A percentile compares a stretch with the other conserved stretches of the same genome.
Evolutionary conservation across 1,140 invertebrate species (phyloP).

Genomic region (Hycleus phaleratus): DNA sequence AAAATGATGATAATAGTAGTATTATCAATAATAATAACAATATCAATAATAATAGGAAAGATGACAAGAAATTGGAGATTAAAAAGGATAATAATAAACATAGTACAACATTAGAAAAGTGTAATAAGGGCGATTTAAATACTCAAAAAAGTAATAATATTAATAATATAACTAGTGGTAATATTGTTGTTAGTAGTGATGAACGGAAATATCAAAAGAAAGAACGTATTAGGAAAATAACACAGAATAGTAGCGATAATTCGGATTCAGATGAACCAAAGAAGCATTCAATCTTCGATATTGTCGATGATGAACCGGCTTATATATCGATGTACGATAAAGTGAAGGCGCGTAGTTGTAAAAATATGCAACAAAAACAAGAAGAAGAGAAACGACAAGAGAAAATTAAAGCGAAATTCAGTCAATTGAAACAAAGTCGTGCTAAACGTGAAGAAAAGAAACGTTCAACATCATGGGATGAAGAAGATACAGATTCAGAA

Average conservation of each 20-base stretch:
- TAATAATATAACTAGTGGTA: conserved; percentile 22
- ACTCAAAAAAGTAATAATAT: neutral
- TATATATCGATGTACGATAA: conserved; percentile 99
- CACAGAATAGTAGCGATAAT: conserved; percentile 49
- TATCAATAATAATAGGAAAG: conserved; percentile 24
- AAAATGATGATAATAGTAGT: too few relatives aligned
- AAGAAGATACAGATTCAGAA: conserved; percentile 57
- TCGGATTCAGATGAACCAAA: conserved; percentile 70
- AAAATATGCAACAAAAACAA: conserved; percentile 77
- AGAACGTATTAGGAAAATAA: conserved; percentile 44
- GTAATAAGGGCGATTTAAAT: conserved; percentile 19
- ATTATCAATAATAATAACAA: too few relatives aligned
- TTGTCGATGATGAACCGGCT: conserved; percentile 78
- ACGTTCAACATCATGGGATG: conserved; percentile 77
- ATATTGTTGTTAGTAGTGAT: conserved; percentile 9
- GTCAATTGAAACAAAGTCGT: conserved; percentile 76
- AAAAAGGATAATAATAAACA: conserved; percentile 26
- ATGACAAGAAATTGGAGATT: conserved; percentile 43
- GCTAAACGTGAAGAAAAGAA: conserved; percentile 81
- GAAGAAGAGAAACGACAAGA: conserved; percentile 83
- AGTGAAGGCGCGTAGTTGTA: conserved; percentile 89
- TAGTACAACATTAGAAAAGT: conserved; percentile 21
- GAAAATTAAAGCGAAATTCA: conserved; percentile 82
- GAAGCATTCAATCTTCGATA: conserved; percentile 89
- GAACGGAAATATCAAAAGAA: conserved; percentile 38